Evolutionary conservation across 2,888 invertebrate genomes (phyloP), one percentile per base, ranked within the genome.

Genomic region (Synergus itoensis): DNA sequence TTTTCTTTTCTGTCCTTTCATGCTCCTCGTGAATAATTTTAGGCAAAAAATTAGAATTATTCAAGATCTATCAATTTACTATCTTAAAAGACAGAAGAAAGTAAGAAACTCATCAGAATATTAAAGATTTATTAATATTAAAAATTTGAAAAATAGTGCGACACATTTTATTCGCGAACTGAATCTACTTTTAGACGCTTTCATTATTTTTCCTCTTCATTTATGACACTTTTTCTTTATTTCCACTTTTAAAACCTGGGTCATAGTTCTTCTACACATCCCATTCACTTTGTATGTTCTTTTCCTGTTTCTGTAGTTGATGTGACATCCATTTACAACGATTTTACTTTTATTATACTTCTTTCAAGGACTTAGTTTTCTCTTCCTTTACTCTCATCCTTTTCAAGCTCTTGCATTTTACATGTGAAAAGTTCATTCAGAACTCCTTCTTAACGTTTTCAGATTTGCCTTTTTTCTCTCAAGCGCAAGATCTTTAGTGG

Each of bases 301-400:
- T 73, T 73, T 73, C n/a, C 48, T 69, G 48, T 48, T 73, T 53
- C 16, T 36, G 28, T 73, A 45, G n/a, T 28, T 53, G 28, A 73
- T n/a, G 36, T 73, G 53, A 53, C 21, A 73, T 48, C 53, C 69
- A 73, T 73, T 73, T 73, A 73, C 69, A 53, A 73, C 36, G 16
- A 53, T 73, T 48, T 48, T 16, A 73, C 28, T 73, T 73, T 73
- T 73, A 36, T 36, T 36, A 73, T 73, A 73, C 36, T 48, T 36
- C 28, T 53, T 73, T 28, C 53, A 36, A 53, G 36, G 53, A 73
- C 69, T 73, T 73, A 28, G 36, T n/a, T 36, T 73, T 53, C 69
- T 53, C n/a, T 48, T 21, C 45, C 14, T 28, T 53, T 53, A 36
- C 48, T 53, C 21, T 36, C n/a, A 73, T 36, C 36, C 48, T 53